phyloP scores from a whole-genome alignment of 2,888 invertebrate species.

The Microchrysa polita region DNA sequence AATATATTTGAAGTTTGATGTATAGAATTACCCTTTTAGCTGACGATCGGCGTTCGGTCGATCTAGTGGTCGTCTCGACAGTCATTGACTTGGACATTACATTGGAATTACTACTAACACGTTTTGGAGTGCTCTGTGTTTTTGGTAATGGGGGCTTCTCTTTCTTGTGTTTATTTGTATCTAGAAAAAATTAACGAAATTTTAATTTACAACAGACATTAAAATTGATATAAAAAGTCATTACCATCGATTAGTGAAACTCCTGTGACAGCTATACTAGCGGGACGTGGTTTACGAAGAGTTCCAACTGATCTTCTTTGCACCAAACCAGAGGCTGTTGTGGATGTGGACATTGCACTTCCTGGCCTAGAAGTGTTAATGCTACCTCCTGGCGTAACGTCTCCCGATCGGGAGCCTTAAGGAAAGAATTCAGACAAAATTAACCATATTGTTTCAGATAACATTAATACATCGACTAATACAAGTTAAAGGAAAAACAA shows the following conservation, averaged over 20 bases:
- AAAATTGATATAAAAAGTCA: conserved; percentile 54
- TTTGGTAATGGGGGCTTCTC: conserved; percentile 67
- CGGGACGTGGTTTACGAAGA: conserved; percentile 78
- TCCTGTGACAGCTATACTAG: conserved; percentile 86
- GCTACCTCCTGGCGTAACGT: conserved; percentile 75
- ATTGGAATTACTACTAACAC: conserved; percentile 51
- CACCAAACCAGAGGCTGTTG: conserved; percentile 69
- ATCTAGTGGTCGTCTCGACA: conserved; percentile 17
- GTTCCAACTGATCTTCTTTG: conserved; percentile 70
- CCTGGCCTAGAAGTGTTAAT: conserved; percentile 79
- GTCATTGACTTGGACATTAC: conserved; percentile 32
- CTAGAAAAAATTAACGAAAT: conserved; percentile 43
- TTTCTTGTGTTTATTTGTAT: conserved; percentile 59
- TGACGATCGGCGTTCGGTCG: conserved; percentile 58
- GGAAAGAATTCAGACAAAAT: not conserved
- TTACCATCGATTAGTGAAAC: conserved; percentile 70
- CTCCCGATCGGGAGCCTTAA: conserved; percentile 77
- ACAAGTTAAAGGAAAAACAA: not conserved
- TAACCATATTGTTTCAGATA: too few relatives aligned
- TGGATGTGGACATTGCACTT: conserved; percentile 84
- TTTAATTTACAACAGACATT: conserved; percentile 41
- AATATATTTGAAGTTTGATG: conserved; percentile 2
- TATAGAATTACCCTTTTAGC: conserved; percentile 57
- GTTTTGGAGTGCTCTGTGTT: conserved; percentile 64
- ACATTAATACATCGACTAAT: too few relatives aligned